A percentile compares a stretch with the other conserved stretches of the same genome.
Conservation (phyloP, 2,888 invertebrate species). For the Xylota segnis region DNA sequence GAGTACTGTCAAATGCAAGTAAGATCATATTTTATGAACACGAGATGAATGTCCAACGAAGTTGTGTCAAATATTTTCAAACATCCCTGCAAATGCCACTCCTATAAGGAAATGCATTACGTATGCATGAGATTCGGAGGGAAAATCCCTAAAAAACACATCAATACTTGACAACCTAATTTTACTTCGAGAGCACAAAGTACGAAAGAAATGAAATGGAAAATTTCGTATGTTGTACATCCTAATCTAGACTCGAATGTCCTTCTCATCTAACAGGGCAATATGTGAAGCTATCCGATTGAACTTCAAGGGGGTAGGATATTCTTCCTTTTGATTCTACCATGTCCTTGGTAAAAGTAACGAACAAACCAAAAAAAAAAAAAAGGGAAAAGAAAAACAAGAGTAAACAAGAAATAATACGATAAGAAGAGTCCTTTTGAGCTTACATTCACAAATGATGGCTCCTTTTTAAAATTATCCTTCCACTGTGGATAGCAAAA, state of each 20-base stretch:
- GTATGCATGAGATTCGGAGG: too few relatives aligned
- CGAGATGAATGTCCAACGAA: too few relatives aligned
- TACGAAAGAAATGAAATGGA: conserved; percentile 6
- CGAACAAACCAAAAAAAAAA: neutral
- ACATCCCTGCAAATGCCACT: too few relatives aligned
- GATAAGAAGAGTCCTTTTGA: conserved; percentile 44
- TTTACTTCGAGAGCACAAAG: neutral
- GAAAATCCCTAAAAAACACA: neutral
- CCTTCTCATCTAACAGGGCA: conserved; percentile 30
- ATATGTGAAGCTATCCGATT: conserved; percentile 46
- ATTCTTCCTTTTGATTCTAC: conserved; percentile 4
- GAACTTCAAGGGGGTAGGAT: neutral
- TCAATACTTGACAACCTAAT: conserved; percentile 8
- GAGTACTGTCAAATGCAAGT: too few relatives aligned
- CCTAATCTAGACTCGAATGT: conserved; percentile 16
- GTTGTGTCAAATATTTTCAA: too few relatives aligned
- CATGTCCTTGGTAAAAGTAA: conserved; percentile 3
- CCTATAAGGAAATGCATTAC: too few relatives aligned
- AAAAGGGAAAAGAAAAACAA: neutral
- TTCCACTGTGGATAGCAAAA: conserved; percentile 10
- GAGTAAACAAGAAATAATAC: conserved; percentile 4
- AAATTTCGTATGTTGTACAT: conserved; percentile 14
- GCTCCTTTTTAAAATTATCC: conserved; percentile 37
- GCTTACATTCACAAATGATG: conserved; percentile 41
- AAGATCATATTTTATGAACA: too few relatives aligned